Conservation (phyloP, 1,140 invertebrate species). For the Leptestheria dahalacensis region DNA sequence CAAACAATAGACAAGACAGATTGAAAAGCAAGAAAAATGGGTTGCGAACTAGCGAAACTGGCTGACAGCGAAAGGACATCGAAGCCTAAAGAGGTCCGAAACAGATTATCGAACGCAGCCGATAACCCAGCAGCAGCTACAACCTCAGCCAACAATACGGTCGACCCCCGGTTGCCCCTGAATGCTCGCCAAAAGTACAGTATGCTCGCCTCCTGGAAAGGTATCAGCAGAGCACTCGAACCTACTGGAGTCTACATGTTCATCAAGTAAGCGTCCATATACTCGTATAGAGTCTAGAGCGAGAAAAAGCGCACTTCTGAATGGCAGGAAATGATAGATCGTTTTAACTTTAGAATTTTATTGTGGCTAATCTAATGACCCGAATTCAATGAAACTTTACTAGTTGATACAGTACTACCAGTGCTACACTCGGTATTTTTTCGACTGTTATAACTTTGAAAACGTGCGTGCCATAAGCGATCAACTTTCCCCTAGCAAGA, state of each 20-base stretch:
- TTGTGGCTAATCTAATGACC: too few species aligned
- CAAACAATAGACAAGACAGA: too few species aligned
- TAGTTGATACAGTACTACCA: too few species aligned
- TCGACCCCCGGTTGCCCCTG: constrained; percentile 41
- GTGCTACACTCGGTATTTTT: too few species aligned
- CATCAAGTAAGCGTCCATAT: constrained; percentile 50
- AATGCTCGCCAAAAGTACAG: constrained; percentile 72
- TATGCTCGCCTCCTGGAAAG: constrained; percentile 78
- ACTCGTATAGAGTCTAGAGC: neutral
- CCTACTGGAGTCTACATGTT: constrained; percentile 79
- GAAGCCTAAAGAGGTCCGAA: neutral
- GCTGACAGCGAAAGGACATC: neutral
- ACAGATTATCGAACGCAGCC: neutral
- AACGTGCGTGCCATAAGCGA: too few species aligned
- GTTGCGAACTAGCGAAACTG: neutral
- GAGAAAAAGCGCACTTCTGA: too few species aligned
- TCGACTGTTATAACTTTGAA: too few species aligned
- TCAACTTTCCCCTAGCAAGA: too few species aligned
- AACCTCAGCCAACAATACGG: neutral
- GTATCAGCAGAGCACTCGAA: constrained; percentile 68
- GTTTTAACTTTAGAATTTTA: too few species aligned
- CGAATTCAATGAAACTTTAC: too few species aligned
- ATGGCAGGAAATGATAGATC: too few species aligned
- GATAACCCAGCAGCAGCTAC: neutral
- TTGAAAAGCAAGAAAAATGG: too few species aligned